Evolutionary conservation across 2,888 invertebrate species (phyloP), one percentile per base, ranked within the genome.

Genomic region (Gastrophysa polygoni): DNA sequence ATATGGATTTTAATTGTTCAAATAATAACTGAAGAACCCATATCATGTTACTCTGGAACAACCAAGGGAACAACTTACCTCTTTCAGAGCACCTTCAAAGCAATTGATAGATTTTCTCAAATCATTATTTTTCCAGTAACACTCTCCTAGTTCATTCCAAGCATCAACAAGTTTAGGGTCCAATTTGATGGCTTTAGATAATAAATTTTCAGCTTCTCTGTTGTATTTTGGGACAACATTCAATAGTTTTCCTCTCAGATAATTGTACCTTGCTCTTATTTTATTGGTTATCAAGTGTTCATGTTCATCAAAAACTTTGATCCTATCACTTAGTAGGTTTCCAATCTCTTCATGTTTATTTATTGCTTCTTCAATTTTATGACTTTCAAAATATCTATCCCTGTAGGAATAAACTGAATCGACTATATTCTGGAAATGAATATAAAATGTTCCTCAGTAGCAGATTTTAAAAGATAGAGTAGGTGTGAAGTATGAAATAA

Each of bases 131-230:
- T 95, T 95, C 90, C 93, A 94, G 78, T 92, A 93, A 75, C 91
- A 91, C 79, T 94, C 93, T 0, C 95, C 95, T 0, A 96, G 83
- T 78, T 94, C 91, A 76, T 94, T 94, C 95, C 95, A 95, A 0
- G 93, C 93, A 57, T 90, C 90, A 0, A 91, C 87, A 57, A 91
- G 81, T 70, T 88, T 89, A 0, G 93, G 93, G 75, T 93, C 91
- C 43, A 95, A 82, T 79, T 95, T 95, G 0, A 95, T 91, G 2
- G 95, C 90, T 79, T 91, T 92, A 51, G 92, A 91, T 48, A 95
- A 83, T 52, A 88, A 85, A 72, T 91, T 91, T 64, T 90, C 88
- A 0, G 92, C 91, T 71, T 89, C 85, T 14, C 86, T 84, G 72
- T 88, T 88, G 75, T 89, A 91, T 29, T 85, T 84, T 0, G 88